Evolutionary conservation across 2,797 vertebrate species (phyloP).

Genomic region (Poeciliopsis paucimaculata): DNA sequence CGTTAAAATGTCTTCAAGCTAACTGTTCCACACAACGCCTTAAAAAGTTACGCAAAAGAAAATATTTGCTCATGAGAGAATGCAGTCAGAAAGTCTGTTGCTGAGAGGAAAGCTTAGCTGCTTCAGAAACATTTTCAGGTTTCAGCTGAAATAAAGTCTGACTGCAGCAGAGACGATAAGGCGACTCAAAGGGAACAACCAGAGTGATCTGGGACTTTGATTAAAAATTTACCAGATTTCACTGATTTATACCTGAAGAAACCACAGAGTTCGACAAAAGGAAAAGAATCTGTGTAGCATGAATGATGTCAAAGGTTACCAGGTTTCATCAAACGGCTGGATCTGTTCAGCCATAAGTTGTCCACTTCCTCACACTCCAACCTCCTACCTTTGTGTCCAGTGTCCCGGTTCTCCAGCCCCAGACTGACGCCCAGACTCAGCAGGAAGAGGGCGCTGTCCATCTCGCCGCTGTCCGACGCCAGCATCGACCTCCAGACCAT

Average conservation of each 20-base stretch:
- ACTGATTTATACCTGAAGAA: neutral
- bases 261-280: neutral
- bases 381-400: constrained; percentile 66
- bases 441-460: constrained; percentile 92
- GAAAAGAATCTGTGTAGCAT: neutral
- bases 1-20: neutral
- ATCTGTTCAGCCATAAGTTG: too few species aligned
- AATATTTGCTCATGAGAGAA: neutral
- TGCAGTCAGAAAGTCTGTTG: neutral
- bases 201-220: neutral
- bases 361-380: too few species aligned
- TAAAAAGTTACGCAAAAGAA: neutral
- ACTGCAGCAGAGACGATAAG: neutral
- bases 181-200: neutral
- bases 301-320: neutral
- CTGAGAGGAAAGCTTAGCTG: neutral
- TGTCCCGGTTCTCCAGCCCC: constrained; percentile 92
- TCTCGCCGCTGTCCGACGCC: constrained; percentile 93
- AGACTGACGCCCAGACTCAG: constrained; percentile 89
- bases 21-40: neutral
- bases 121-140: neutral
- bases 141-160: neutral
- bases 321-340: neutral
- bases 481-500: constrained; percentile 97
- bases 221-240: neutral